Conservation (phyloP, 1,140 invertebrate species). For the Papilio machaon region DNA sequence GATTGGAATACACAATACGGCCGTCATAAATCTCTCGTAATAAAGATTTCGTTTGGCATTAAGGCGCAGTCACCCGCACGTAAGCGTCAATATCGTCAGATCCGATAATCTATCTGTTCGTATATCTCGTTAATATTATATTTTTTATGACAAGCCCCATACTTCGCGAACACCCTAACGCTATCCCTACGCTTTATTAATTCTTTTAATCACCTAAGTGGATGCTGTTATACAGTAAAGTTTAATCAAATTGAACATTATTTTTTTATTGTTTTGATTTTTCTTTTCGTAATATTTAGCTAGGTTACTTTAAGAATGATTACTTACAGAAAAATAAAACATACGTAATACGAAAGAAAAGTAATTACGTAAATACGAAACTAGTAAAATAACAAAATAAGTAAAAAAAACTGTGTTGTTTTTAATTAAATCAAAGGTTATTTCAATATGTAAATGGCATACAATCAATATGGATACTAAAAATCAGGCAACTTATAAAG, state of each 20-base stretch:
- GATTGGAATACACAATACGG: constrained; percentile 39
- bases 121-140: constrained; percentile 51
- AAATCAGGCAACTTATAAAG: neutral
- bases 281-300: neutral
- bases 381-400: too few relatives aligned
- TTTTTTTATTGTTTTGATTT: constrained; percentile 25
- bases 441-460: neutral
- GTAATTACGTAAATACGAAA: too few relatives aligned
- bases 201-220: constrained; percentile 56
- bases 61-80: constrained; percentile 52
- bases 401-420: too few relatives aligned
- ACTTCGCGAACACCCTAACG: constrained; percentile 27
- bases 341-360: too few relatives aligned
- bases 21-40: constrained; percentile 54
- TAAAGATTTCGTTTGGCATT: constrained; percentile 56
- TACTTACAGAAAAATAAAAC: too few relatives aligned
- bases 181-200: constrained; percentile 47
- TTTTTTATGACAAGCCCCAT: constrained; percentile 46
- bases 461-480: neutral
- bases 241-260: constrained; percentile 29
- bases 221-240: constrained; percentile 42
- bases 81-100: constrained; percentile 45
- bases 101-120: constrained; percentile 50
- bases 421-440: too few relatives aligned
- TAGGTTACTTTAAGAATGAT: too few relatives aligned